These are phyloP conservation scores for Gephyroberyx darwinii DNA, from an alignment of 2,797 vertebrate genomes.

Conservation along the genomic window DNA sequence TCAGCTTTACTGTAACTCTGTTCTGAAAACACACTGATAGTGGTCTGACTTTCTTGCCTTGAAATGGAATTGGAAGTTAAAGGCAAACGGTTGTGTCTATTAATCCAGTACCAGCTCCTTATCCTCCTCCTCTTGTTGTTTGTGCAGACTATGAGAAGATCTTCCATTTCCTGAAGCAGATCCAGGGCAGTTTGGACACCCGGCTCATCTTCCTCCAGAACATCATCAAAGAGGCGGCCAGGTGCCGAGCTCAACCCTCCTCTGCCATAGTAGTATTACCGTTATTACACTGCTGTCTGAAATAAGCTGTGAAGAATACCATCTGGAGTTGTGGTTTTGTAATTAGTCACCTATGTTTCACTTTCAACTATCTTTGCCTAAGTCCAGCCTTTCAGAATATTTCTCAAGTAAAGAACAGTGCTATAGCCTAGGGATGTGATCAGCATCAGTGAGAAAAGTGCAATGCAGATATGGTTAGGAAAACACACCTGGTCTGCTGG, in stretches of 20 bases:
- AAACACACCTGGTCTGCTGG: neutral
- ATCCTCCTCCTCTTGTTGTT: slow-evolving; percentile 37
- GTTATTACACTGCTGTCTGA: neutral
- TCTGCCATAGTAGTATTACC: neutral
- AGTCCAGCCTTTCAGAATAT: neutral
- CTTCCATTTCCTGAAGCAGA: slow-evolving; percentile 94
- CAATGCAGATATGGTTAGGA: neutral
- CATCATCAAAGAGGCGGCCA: slow-evolving; percentile 96
- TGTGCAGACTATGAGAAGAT: slow-evolving; percentile 93
- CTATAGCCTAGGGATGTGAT: neutral
- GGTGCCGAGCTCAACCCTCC: slow-evolving; percentile 74
- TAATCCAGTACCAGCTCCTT: neutral
- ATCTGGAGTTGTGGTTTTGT: neutral
- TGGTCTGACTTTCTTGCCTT: neutral
- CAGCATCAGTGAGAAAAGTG: neutral
- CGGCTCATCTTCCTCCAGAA: slow-evolving; percentile 94
- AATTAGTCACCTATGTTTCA: neutral
- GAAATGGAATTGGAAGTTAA: neutral
- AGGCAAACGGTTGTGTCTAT: neutral
- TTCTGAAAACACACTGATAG: too few species aligned
- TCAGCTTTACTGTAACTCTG: too few species aligned
- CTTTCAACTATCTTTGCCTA: neutral
- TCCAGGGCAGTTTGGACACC: slow-evolving; percentile 93
- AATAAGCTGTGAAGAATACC: neutral
- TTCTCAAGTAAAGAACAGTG: neutral